A percentile compares a stretch with the other conserved stretches of the same genome.
phyloP scores from a whole-genome alignment of 2,113 vertebrate genomes.

The Albula goreensis region DNA sequence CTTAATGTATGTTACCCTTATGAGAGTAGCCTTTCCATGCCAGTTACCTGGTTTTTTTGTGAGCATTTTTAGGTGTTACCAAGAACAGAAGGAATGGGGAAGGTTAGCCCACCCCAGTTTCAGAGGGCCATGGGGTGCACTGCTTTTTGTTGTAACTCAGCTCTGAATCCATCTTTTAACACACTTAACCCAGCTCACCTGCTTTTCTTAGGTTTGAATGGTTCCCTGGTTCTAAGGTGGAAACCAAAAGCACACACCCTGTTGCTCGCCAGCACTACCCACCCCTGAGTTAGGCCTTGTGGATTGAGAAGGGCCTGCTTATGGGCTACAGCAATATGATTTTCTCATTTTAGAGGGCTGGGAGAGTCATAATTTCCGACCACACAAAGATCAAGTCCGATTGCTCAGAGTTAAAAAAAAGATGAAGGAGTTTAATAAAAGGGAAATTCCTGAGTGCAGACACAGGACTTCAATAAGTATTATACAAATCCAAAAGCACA shows the following conservation, averaged over 20 bases:
- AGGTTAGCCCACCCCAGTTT: neutral
- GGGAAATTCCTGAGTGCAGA: neutral
- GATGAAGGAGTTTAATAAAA: constrained; percentile 10
- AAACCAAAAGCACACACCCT: too few relatives aligned
- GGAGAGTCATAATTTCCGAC: neutral
- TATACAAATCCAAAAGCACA: neutral
- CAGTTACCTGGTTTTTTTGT: neutral
- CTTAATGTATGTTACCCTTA: neutral
- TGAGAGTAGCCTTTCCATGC: too few relatives aligned
- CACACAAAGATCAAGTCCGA: neutral
- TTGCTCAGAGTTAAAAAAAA: neutral
- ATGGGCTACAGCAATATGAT: neutral
- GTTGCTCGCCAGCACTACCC: too few relatives aligned
- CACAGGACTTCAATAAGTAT: neutral
- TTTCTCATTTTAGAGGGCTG: constrained; percentile 8
- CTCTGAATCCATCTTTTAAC: too few relatives aligned
- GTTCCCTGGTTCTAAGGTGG: too few relatives aligned
- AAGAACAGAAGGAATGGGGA: neutral
- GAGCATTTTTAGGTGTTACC: neutral
- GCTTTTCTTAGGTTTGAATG: too few relatives aligned
- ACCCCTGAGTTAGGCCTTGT: neutral
- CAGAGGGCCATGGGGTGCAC: too few relatives aligned
- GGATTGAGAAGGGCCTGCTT: neutral
- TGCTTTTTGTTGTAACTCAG: too few relatives aligned
- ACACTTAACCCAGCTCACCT: too few relatives aligned